These are phyloP conservation scores for Tenodera sinensis DNA, from an alignment of 2,888 invertebrate genomes.

Conservation along the genomic window DNA sequence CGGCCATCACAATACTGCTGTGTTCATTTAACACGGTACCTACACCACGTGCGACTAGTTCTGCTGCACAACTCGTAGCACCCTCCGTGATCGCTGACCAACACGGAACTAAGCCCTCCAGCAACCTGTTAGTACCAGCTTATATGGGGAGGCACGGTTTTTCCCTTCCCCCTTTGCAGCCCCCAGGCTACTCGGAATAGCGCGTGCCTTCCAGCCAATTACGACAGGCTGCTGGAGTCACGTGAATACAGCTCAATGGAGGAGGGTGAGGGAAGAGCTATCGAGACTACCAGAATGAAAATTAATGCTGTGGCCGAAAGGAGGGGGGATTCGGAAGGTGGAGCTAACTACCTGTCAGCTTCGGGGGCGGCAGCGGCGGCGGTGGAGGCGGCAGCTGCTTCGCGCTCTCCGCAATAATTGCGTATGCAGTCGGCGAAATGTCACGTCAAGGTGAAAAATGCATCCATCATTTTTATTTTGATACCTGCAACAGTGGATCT, in stretches of 20 bases:
- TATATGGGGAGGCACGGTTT: slow-evolving; percentile 20
- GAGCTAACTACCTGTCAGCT: slow-evolving; percentile 1
- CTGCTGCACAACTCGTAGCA: not conserved
- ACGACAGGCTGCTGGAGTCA: slow-evolving; percentile 16
- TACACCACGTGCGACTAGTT: not conserved
- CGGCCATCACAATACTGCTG: slow-evolving; percentile 17
- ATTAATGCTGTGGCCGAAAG: not conserved
- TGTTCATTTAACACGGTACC: not conserved
- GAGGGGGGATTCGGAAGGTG: not conserved
- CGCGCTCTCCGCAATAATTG: not conserved
- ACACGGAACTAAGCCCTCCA: slow-evolving; percentile 9
- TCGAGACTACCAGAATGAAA: slow-evolving; percentile 6
- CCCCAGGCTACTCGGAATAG: not conserved
- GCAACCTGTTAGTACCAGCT: slow-evolving; percentile 21
- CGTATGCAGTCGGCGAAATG: too few relatives aligned
- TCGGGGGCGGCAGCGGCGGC: not conserved
- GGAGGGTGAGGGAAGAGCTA: not conserved
- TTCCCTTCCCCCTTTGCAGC: not conserved
- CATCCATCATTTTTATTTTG: too few relatives aligned
- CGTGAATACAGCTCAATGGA: slow-evolving; percentile 18
- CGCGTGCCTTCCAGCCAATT: slow-evolving; percentile 31
- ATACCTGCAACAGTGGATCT: too few relatives aligned
- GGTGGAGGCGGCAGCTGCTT: not conserved
- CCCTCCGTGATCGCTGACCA: not conserved
- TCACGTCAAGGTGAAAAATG: too few relatives aligned